Base-by-base conservation (phyloP, 2,888 invertebrate species). In the Habroteleia sp. region DNA sequence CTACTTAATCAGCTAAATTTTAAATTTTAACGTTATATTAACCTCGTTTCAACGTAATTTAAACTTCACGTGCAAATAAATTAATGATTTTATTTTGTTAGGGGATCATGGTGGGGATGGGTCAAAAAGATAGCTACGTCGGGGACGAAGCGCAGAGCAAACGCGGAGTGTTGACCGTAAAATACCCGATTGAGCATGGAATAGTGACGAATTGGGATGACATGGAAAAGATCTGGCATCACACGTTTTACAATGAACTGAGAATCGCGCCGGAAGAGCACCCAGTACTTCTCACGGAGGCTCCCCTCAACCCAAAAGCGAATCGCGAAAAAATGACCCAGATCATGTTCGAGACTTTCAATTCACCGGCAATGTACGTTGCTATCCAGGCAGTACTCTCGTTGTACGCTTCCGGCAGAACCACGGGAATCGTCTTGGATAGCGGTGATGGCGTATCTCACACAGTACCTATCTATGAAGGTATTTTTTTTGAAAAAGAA, bases 181-280 rank as follows among this genome's bases (percentile, higher is more conserved):
- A 93, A 81, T 94, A 94, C 89, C 95, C 95, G 0, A 93, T 96
- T 52, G 93, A 94, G 82, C 93, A 94, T 80, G 95, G 95, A 17
- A 91, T 94, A 74, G 92, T 95, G 42, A 93, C 92, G 79, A 92
- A 95, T 87, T 96, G 95, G 95, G 94, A 95, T 79, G 95, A 95
- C 82, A 94, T 96, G 93, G 96, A 96, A n/a, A n/a, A n/a, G n/a
- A n/a, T n/a, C n/a, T n/a, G n/a, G n/a, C n/a, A n/a, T 90, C 97
- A 98, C 92, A 97, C 97, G 87, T 97, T 97, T 93, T 97, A 97
- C 94, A 97, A 98, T 89, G 97, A 97, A 90, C 92, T 98, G 97
- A 94, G 97, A 90, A 93, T 95, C 6, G 94, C 95, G 1, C 96
- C 96, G 0, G 96, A 96, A 87, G 93, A 94, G 81, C 92, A 94